Conservation (phyloP, 2,888 invertebrate genomes). For the Aphelenchoides bicaudatus region DNA sequence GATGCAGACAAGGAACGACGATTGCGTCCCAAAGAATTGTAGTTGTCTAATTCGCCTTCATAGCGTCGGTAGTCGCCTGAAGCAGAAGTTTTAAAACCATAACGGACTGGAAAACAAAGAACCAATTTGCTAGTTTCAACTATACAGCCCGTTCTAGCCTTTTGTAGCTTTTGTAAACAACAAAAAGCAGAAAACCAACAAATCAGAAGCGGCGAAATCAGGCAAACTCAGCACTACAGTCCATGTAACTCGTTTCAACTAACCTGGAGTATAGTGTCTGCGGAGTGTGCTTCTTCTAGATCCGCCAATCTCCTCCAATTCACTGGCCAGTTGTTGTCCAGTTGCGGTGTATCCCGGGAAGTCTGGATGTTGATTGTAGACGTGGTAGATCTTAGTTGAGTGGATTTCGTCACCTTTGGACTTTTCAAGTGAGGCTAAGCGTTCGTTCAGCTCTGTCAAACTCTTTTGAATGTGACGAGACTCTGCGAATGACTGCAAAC, state of each 20-base stretch:
- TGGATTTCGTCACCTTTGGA: constrained; percentile 59
- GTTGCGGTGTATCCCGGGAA: constrained; percentile 38
- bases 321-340: constrained; percentile 58
- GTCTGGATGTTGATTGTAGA: constrained; percentile 60
- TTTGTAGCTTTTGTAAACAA: no score
- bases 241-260: no score
- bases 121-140: no score
- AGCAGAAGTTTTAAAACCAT: no score
- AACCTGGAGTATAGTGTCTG: constrained; percentile 60
- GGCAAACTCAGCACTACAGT: no score
- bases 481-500: constrained; percentile 40
- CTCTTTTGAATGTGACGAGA: constrained; percentile 54
- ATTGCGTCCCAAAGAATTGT: constrained; percentile 52
- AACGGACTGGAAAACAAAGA: no score
- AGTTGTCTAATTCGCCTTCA: constrained; percentile 50
- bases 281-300: constrained; percentile 56
- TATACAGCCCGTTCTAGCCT: no score
- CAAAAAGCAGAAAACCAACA: constrained; percentile 1
- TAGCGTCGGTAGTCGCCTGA: constrained; percentile 60
- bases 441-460: constrained; percentile 57
- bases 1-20: constrained; percentile 58
- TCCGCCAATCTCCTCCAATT: constrained; percentile 54
- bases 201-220: not conserved
- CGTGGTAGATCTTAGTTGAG: constrained; percentile 61
- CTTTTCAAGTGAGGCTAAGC: constrained; percentile 55